These are phyloP conservation scores for Trichomalopsis sarcophagae DNA, from an alignment of 1,140 invertebrate genomes.

Conservation along the genomic window DNA sequence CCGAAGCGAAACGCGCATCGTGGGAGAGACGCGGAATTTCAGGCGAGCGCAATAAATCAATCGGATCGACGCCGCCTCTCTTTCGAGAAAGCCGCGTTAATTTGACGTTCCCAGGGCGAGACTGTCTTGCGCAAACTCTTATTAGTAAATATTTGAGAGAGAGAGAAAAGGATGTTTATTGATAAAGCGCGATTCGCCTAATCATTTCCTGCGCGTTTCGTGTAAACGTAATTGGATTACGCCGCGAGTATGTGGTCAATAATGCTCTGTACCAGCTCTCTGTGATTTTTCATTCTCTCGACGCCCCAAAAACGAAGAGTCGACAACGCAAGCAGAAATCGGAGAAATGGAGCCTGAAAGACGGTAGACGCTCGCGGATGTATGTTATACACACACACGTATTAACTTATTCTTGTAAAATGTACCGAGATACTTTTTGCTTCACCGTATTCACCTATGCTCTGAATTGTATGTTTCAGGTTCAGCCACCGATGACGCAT, in stretches of 20 bases:
- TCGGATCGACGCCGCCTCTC: background rate
- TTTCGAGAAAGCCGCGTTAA: conserved; percentile 15
- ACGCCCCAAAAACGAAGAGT: no score
- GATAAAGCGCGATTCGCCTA: conserved; percentile 36
- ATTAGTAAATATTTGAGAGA: conserved; percentile 37
- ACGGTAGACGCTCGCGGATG: no score
- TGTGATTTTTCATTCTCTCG: background rate
- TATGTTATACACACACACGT: background rate
- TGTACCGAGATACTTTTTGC: no score
- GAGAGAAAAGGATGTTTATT: background rate
- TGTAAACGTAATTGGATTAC: background rate
- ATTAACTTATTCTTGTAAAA: background rate
- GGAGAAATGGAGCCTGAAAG: no score
- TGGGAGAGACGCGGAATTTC: conserved; percentile 13
- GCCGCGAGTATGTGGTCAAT: background rate
- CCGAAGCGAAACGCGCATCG: background rate
- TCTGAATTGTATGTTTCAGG: background rate
- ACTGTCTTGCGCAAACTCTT: conserved; percentile 9
- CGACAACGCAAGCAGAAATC: no score
- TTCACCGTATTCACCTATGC: no score
- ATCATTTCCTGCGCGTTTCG: conserved; percentile 40
- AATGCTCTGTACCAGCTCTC: background rate
- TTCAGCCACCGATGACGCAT: background rate
- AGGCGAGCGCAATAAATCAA: conserved; percentile 18
- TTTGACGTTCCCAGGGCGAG: conserved; percentile 23